These are phyloP conservation scores for Atrichornis clamosus DNA, from an alignment of 2,113 vertebrate genomes.

Conservation along the genomic window DNA sequence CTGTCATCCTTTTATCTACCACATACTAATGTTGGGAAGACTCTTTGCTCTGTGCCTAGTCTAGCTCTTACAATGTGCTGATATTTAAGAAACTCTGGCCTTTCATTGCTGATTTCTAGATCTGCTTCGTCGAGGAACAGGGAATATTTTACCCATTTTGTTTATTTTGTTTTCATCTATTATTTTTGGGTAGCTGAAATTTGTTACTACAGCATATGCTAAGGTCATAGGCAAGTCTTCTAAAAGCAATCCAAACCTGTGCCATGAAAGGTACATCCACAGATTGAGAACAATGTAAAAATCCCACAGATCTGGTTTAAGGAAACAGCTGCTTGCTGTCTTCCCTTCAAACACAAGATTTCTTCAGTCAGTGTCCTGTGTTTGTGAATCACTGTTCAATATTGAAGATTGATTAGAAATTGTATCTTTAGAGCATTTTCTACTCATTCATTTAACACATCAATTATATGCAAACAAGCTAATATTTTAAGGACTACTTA, in stretches of 20 bases:
- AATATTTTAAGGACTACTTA: neutral
- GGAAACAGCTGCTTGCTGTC: neutral
- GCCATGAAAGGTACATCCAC: neutral
- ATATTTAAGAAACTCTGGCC: constrained; percentile 61
- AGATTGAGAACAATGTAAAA: neutral
- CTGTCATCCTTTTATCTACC: constrained; percentile 28
- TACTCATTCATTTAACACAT: neutral
- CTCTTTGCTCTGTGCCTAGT: constrained; percentile 45
- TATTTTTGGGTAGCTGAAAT: neutral
- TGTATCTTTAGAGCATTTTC: neutral
- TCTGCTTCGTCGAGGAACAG: constrained; percentile 89
- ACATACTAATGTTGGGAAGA: constrained; percentile 30
- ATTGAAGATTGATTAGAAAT: neutral
- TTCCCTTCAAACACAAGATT: neutral
- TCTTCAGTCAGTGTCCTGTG: neutral
- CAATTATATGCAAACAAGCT: neutral
- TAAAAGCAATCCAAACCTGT: neutral
- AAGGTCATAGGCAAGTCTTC: neutral
- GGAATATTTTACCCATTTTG: constrained; percentile 36
- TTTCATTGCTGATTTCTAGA: constrained; percentile 99
- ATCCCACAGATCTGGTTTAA: neutral
- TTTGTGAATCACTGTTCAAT: neutral
- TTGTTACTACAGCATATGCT: neutral
- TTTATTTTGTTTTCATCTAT: constrained; percentile 34
- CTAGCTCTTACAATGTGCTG: constrained; percentile 82